Conservation (phyloP, 1,140 invertebrate genomes). For the Drosophila parabipectinata region DNA sequence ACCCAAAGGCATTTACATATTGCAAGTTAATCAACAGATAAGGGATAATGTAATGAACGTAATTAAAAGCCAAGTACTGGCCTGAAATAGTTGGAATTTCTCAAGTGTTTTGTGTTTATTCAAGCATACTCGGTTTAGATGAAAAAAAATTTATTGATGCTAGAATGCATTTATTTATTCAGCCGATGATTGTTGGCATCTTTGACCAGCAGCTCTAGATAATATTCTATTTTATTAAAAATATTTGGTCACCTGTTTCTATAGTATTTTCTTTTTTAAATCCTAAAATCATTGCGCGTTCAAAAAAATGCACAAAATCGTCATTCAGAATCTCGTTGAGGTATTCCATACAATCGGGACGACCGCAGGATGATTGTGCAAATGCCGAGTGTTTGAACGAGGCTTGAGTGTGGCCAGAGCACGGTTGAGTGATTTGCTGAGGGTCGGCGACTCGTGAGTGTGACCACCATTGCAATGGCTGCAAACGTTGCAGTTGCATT, state of each 20-base stretch:
- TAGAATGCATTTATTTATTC: slow-evolving; percentile 14
- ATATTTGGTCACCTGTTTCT: too few species aligned
- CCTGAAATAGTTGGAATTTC: slow-evolving; percentile 1
- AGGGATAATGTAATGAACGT: not conserved
- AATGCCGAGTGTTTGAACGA: slow-evolving; percentile 35
- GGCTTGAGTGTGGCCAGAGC: slow-evolving; percentile 48
- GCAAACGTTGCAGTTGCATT: slow-evolving; percentile 29
- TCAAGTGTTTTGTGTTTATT: slow-evolving; percentile 9
- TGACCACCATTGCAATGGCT: slow-evolving; percentile 31
- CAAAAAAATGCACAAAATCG: slow-evolving; percentile 24
- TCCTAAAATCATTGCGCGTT: slow-evolving; percentile 14
- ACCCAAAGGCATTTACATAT: slow-evolving; percentile 18
- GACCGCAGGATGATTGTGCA: slow-evolving; percentile 36
- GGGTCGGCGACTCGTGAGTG: slow-evolving; percentile 36
- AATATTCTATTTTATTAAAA: not conserved
- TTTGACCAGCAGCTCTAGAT: not conserved
- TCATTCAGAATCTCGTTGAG: slow-evolving; percentile 27
- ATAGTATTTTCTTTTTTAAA: not conserved
- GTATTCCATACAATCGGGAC: slow-evolving; percentile 37
- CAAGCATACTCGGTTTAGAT: slow-evolving; percentile 7
- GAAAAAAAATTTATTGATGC: slow-evolving; percentile 6
- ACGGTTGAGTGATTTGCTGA: slow-evolving; percentile 37
- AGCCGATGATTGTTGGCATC: not conserved
- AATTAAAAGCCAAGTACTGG: not conserved
- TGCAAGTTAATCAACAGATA: not conserved